A percentile compares a stretch with the other conserved stretches of the same genome.
Conservation (phyloP, 1,140 invertebrate genomes). For the Bombus sibiricus region DNA sequence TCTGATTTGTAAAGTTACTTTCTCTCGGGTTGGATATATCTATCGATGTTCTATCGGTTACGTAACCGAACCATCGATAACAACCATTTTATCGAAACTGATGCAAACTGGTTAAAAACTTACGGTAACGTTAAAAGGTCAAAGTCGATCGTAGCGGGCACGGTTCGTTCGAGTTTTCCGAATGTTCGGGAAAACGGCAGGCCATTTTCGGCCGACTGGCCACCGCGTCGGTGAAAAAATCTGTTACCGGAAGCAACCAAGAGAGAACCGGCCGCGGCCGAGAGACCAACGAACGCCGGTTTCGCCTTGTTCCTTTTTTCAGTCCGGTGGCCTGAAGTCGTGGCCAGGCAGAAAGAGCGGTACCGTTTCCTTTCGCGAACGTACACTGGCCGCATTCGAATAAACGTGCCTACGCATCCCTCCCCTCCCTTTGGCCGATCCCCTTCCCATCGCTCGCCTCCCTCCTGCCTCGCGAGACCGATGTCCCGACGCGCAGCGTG, state of each 20-base stretch:
- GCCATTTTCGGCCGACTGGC: background rate
- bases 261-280: slow-evolving; percentile 9
- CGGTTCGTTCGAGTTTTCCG: background rate
- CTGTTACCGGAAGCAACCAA: slow-evolving; percentile 33
- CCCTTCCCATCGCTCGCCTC: background rate
- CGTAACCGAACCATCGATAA: no score
- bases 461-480: slow-evolving; percentile 27
- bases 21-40: no score
- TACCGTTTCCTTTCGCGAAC: slow-evolving; percentile 49
- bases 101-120: no score
- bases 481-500: slow-evolving; percentile 70
- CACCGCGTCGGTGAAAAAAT: background rate
- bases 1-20: background rate
- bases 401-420: slow-evolving; percentile 45
- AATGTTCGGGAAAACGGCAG: background rate
- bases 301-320: background rate
- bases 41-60: no score
- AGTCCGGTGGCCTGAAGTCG: slow-evolving; percentile 10
- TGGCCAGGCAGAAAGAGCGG: slow-evolving; percentile 29
- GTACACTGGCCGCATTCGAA: slow-evolving; percentile 35
- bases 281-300: slow-evolving; percentile 36
- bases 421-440: background rate
- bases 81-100: no score
- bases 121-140: no score
- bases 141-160: no score